These are phyloP conservation scores for Uromys caudimaculatus DNA, from an alignment of 2,797 vertebrate species.

Conservation along the genomic window DNA sequence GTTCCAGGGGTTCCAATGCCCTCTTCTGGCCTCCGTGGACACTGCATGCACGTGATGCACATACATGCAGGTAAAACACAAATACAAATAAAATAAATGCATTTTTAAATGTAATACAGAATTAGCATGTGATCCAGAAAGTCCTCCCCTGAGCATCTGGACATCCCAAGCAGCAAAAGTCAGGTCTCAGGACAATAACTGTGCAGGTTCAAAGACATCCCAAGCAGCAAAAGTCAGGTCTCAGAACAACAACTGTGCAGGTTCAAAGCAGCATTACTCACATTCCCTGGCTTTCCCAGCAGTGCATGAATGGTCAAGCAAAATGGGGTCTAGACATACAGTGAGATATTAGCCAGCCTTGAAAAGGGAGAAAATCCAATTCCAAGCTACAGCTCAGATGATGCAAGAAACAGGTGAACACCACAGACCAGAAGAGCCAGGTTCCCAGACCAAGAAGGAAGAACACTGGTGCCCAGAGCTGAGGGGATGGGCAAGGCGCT, in stretches of 20 bases:
- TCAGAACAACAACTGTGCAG: no score
- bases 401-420: not conserved
- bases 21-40: not conserved
- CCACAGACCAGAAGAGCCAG: not conserved
- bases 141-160: not conserved
- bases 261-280: not conserved
- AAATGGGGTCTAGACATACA: not conserved
- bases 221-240: no score
- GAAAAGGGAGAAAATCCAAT: not conserved
- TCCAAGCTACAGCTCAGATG: no score
- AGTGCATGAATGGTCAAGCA: accelerated
- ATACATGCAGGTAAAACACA: not conserved
- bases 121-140: not conserved
- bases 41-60: not conserved
- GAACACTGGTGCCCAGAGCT: accelerated
- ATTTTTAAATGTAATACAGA: not conserved
- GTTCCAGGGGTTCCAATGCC: not conserved
- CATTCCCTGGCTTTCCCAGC: no score
- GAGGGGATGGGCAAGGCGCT: no score
- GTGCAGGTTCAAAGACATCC: no score
- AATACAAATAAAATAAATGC: not conserved
- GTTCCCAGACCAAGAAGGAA: not conserved
- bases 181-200: not conserved
- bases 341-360: not conserved
- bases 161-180: not conserved